Evolutionary conservation across 1,140 invertebrate genomes (phyloP), one percentile per base, ranked within the genome.

Genomic region (Drosophila lowei): DNA sequence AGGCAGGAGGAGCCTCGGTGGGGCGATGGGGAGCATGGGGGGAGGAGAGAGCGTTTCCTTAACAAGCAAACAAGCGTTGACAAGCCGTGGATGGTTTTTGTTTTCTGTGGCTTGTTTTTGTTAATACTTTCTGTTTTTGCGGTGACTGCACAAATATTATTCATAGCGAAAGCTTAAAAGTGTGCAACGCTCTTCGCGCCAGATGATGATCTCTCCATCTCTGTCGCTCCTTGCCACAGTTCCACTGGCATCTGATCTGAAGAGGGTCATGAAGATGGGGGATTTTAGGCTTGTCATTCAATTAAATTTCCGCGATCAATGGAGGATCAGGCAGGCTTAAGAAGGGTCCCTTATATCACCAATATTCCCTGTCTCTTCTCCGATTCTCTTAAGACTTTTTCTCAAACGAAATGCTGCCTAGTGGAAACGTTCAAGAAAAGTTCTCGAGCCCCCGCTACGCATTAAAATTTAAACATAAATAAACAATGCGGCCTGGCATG

Each of bases 101-200:
- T 13, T 49, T 68, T 68, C 65, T 48, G 50, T 34, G 66, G 16
- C 11, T 71, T 85, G 81, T 86, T 85, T 85, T 86, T 62, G 60
- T 84, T 72, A 78, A 74, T 81, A 70, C 77, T 65, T 49, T 50
- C 50, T 30, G 42, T 60, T 84, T 76, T 80, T 63, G 47, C 44
- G 60, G 49, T 61, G 53, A 38, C 58, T 50, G 71, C 56, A 60
- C 60, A 85, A 85, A 86, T 85, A 85, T 85, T 85, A 86, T 86
- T 85, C 81, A 77, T 70, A 67, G 58, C 43, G 62, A 75, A 63
- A 65, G 74, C 79, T 75, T 75, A 74, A 66, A 59, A 74, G 50
- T 53, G 53, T 61, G 46, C 61, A 46, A 49, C 34, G 50, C 64
- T 30, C 53, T 50, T 57, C 54, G 21, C 9, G 4, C 15, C 23